These are phyloP conservation scores for Philopedon plagiatum DNA, from an alignment of 2,888 invertebrate genomes.

Conservation along the genomic window DNA sequence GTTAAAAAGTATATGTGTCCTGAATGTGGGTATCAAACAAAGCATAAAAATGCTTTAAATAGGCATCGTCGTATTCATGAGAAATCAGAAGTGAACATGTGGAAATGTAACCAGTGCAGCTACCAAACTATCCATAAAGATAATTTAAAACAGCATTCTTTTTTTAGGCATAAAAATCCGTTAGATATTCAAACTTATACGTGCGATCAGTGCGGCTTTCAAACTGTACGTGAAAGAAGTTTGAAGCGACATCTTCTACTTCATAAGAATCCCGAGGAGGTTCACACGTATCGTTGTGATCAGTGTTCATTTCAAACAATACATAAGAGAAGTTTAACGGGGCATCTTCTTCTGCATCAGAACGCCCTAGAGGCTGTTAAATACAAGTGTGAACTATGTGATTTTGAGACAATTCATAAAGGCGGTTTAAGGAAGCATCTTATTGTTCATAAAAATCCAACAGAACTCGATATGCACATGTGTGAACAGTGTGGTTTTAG, in stretches of 20 bases:
- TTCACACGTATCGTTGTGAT: not conserved
- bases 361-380: not conserved
- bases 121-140: not conserved
- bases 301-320: not conserved
- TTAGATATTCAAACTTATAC: not conserved
- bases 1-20: not conserved
- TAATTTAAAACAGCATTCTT: not conserved
- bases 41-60: not conserved
- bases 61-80: not conserved
- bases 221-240: not conserved
- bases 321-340: not conserved
- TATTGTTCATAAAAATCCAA: not conserved
- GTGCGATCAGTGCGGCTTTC: not conserved
- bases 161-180: not conserved
- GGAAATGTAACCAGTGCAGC: not conserved
- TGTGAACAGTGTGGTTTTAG: not conserved
- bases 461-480: not conserved
- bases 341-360: not conserved
- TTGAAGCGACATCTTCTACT: not conserved
- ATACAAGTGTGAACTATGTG: slow-evolving; percentile 2
- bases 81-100: not conserved
- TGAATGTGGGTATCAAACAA: not conserved
- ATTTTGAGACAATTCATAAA: not conserved
- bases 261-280: not conserved
- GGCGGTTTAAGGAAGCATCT: slow-evolving; percentile 15